Base-by-base conservation (phyloP, 2,797 vertebrate species). In the Peromyscus attwateri region DNA sequence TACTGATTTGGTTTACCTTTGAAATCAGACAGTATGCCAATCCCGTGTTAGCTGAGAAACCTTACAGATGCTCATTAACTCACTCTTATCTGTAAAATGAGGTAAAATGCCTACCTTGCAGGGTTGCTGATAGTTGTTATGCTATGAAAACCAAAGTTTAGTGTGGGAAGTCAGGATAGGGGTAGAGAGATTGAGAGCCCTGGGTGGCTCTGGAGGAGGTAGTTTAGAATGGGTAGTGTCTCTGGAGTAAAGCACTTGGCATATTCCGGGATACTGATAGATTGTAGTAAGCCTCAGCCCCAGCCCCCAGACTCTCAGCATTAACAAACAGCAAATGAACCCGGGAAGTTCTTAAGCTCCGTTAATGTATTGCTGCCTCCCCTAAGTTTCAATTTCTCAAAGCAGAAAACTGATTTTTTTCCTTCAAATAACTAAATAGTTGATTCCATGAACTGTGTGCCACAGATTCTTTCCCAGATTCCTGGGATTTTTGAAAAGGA, bases 1-100 rank as follows among this genome's bases (percentile, higher is more conserved):
- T 17, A 52, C 23, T 89, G 79, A 88, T 88, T 88, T 92, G 55
- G 25, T 66, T 34, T 93, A 27, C 17, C 12, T 97, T 96, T 85
- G 71, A 91, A 85, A 92, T 91, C 34, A 95, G 21, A 89, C 66
- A 87, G 13, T 34, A 8, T 92, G 40, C 12, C 80, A 93, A 87
- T 66, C 12, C 43, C 68, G 92, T 71, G 57, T 94, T 89, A 92
- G 37, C 64, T 70, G 34, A 80, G 49, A 87, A 62, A 70, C 2
- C 46, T 85, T 49, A 60, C 49, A n/a, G 57, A 17, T 16, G 27
- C 76, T 95, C 31, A 49, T 87, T 60, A 87, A 79, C 27, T 88
- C 17, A 79, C 3, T 70, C 73, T 90, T 68, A 60, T 83, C 34
- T 95, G 60, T 75, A 81, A 92, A 92, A 62, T 80, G 10, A 25